Evolutionary conservation across 2,113 vertebrate species (phyloP).

Genomic region (Leptobrachium leishanense): DNA sequence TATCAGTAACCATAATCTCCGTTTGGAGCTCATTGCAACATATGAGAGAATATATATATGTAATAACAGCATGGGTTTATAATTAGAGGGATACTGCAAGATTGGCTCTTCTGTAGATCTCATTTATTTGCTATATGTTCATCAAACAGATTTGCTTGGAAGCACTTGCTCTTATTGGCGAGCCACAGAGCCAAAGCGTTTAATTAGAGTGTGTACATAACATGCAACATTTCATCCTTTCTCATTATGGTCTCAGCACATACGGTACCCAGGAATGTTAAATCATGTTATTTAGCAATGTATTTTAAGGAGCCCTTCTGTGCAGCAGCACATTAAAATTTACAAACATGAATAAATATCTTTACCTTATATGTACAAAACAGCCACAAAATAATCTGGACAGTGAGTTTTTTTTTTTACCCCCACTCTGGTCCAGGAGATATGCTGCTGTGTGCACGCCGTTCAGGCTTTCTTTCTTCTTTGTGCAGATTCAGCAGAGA

Average conservation of each 20-base stretch:
- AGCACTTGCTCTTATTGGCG: slow-evolving; percentile 39
- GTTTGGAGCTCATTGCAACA: no score
- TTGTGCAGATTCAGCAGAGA: slow-evolving; percentile 49
- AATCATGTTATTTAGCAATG: slow-evolving; percentile 14
- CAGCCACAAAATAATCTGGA: not conserved
- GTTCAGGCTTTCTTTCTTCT: slow-evolving; percentile 9
- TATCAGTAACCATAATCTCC: no score
- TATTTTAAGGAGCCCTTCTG: not conserved
- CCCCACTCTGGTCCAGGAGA: not conserved
- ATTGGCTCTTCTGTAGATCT: slow-evolving; percentile 32
- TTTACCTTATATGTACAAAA: not conserved
- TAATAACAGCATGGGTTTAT: slow-evolving; percentile 23
- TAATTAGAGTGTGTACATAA: not conserved
- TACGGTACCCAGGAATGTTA: not conserved
- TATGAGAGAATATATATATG: no score
- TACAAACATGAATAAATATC: not conserved
- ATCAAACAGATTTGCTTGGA: slow-evolving; percentile 42
- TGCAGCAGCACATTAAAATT: not conserved
- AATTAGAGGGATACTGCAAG: slow-evolving; percentile 25
- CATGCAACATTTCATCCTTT: not conserved
- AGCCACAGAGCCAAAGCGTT: not conserved
- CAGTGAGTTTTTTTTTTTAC: not conserved
- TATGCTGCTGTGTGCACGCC: slow-evolving; percentile 39
- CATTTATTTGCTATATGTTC: slow-evolving; percentile 49
- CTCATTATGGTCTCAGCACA: not conserved